Evolutionary conservation across 2,888 invertebrate species (phyloP).

Genomic region (Drosophila mulleri): DNA sequence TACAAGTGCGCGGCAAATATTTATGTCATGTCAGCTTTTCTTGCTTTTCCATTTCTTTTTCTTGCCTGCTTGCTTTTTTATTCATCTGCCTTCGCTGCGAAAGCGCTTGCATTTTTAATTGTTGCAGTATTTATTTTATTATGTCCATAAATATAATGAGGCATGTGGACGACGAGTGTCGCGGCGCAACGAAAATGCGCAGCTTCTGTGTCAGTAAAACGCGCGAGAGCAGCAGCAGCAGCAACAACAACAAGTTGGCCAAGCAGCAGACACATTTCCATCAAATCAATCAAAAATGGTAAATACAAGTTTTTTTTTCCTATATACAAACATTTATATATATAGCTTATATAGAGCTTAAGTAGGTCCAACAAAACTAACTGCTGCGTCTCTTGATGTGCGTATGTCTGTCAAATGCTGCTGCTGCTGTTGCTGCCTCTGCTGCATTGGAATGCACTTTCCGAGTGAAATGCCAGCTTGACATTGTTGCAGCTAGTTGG

Average conservation of each 20-base stretch:
- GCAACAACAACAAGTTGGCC: constrained; percentile 28
- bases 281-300: constrained; percentile 83
- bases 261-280: constrained; percentile 77
- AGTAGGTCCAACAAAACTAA: constrained; percentile 80
- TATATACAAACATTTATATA: background rate
- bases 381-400: constrained; percentile 58
- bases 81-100: constrained; percentile 34
- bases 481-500: constrained; percentile 61
- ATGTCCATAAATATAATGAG: constrained; percentile 82
- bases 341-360: constrained; percentile 65
- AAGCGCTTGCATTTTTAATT: constrained; percentile 80
- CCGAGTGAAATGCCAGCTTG: constrained; percentile 77
- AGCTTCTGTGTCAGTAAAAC: constrained; percentile 62
- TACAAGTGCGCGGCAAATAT: constrained; percentile 62
- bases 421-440: constrained; percentile 21
- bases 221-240: constrained; percentile 37
- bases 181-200: constrained; percentile 1
- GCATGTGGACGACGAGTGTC: constrained; percentile 56
- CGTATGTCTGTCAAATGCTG: constrained; percentile 33
- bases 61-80: too few relatives aligned
- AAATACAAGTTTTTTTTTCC: constrained; percentile 76
- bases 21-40: constrained; percentile 75
- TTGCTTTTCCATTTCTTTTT: constrained; percentile 4
- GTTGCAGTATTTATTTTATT: constrained; percentile 81
- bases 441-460: constrained; percentile 75